Evolutionary conservation across 2,113 vertebrate species (phyloP), one percentile per base, ranked within the genome.

Genomic region (Psilopogon haemacephalus): DNA sequence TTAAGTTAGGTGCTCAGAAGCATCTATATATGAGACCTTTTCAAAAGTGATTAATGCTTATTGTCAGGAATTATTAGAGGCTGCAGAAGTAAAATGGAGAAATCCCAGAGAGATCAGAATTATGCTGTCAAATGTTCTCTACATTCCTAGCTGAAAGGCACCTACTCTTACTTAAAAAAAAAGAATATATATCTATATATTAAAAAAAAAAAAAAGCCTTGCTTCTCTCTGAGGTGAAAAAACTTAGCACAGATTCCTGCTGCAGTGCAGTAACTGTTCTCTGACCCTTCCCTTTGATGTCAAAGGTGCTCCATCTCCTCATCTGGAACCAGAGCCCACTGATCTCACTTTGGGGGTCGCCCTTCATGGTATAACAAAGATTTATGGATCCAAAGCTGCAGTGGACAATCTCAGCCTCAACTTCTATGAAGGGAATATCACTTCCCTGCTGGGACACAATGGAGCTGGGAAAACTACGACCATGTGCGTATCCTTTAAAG

Each of bases 381-480:
- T 96, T 46, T 99, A 99, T 56, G 98, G 98, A 48, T 96, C 98
- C 40, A 98, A 98, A 96, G 96, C 97, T 18, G 99, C 98, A 33
- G 98, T 99, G 79, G 32, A 99, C 67, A 98, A 99, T 97, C 98
- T 99, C 69, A 99, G 98, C 81, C 83, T 99, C 88, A 98, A 98
- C 76, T 99, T 99, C 91, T 98, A 99, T 35, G 98, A 99, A 97
- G 98, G 98, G 14, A 99, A 99, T 32, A 98, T 99, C 89, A 99
- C 99, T 65, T 97, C 99, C 44, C 95, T 99, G 97, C 97, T 99
- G 37, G 99, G 99, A 12, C 99, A 99, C 97, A 99, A 99, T 11
- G 99, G 99, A 95, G 99, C 99, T 1, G 99, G 99, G 63, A 99
- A 99, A 97, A 99, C 99, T 16, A 99, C 99, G 11, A 99, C 99